Conservation (phyloP, 2,888 invertebrate genomes). For the Plagiodera versicolora region DNA sequence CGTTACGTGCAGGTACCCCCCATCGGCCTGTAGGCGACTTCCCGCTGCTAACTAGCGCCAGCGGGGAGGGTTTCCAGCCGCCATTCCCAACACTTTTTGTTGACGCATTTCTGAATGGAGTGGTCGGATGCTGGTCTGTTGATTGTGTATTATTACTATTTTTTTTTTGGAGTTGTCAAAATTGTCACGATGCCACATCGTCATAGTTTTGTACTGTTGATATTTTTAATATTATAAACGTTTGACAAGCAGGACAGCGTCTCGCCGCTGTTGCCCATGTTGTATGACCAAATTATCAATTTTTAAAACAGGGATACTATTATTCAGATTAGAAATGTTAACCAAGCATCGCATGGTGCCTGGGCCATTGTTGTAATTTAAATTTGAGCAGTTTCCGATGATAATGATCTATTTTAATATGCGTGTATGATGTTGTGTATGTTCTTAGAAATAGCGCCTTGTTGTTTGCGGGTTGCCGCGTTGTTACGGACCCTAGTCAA, state of each 20-base stretch:
- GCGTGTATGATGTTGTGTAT: conserved; percentile 56
- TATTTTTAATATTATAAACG: conserved; percentile 54
- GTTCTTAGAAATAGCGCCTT: conserved; percentile 54
- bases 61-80: conserved; percentile 48
- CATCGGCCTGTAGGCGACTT: conserved; percentile 67
- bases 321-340: conserved; percentile 50
- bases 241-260: conserved; percentile 41
- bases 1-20: conserved; percentile 95
- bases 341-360: conserved; percentile 51
- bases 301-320: conserved; percentile 50
- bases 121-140: conserved; percentile 52
- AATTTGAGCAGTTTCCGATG: conserved; percentile 51
- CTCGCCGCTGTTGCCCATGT: conserved; percentile 36
- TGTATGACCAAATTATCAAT: conserved; percentile 53
- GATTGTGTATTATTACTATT: conserved; percentile 37
- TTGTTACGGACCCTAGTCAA: conserved; percentile 58
- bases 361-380: conserved; percentile 54
- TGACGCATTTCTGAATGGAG: conserved; percentile 55
- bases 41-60: not conserved
- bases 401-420: conserved; percentile 55
- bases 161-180: conserved; percentile 45
- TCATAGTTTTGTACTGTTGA: conserved; percentile 51
- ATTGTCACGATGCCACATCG: conserved; percentile 44
- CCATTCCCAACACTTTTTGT: conserved; percentile 55
- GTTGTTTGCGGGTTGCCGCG: conserved; percentile 56